These are phyloP conservation scores for Rynchops niger DNA, from an alignment of 2,113 vertebrate species.

Conservation along the genomic window DNA sequence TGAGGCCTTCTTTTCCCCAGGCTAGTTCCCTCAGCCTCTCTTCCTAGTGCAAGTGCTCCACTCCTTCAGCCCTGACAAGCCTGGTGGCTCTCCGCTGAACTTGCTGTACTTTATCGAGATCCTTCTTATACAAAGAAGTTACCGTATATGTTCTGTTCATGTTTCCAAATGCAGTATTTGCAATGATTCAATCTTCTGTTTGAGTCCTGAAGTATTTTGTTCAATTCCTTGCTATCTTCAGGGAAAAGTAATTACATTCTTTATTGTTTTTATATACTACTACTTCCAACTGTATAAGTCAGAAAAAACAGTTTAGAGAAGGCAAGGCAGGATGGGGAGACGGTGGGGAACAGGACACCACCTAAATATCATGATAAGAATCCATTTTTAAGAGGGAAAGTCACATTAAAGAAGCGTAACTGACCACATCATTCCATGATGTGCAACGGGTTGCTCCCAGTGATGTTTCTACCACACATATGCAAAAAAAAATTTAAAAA, in stretches of 20 bases:
- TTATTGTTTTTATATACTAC: neutral
- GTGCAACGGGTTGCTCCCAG: neutral
- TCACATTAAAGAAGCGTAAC: neutral
- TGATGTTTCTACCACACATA: neutral
- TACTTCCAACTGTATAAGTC: neutral
- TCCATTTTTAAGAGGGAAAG: neutral
- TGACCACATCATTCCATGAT: neutral
- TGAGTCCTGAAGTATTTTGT: neutral
- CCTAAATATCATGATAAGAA: neutral
- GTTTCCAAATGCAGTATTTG: neutral
- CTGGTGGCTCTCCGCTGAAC: neutral
- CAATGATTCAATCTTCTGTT: neutral
- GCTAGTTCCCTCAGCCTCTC: neutral
- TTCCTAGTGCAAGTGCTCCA: neutral
- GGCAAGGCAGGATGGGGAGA: fast-evolving
- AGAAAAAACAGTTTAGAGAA: neutral
- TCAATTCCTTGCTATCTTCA: neutral
- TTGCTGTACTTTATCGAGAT: neutral
- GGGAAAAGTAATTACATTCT: neutral
- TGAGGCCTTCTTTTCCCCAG: neutral
- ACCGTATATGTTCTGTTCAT: neutral
- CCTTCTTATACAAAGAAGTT: neutral
- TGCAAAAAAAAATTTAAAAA: neutral
- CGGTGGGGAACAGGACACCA: neutral
- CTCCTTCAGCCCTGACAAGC: neutral